These are phyloP conservation scores for Dryobotodes eremita DNA, from an alignment of 2,888 invertebrate species.

Conservation along the genomic window DNA sequence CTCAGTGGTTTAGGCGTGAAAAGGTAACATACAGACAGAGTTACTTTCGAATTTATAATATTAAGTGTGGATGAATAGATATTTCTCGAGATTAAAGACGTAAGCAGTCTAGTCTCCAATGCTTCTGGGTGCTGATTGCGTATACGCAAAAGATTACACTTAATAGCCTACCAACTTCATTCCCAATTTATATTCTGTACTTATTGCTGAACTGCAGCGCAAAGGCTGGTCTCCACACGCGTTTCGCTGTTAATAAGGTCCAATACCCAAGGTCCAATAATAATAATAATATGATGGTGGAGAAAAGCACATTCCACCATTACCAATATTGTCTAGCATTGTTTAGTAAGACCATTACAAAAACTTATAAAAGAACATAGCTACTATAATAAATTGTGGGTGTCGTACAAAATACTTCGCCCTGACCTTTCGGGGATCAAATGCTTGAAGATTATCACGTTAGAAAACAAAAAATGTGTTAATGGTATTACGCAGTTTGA, in stretches of 20 bases:
- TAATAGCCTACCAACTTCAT: background rate
- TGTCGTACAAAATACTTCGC: background rate
- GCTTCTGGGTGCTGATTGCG: background rate
- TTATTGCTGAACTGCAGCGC: background rate
- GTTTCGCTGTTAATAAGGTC: background rate
- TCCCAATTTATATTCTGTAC: background rate
- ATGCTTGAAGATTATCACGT: slow-evolving; percentile 3
- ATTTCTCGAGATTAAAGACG: background rate
- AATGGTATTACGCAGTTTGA: slow-evolving; percentile 45
- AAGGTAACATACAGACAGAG: too few relatives aligned
- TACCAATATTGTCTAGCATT: background rate
- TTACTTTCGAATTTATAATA: too few relatives aligned
- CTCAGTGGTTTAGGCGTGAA: too few relatives aligned
- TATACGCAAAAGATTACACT: background rate
- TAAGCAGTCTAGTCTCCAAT: background rate
- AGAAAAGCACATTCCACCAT: background rate
- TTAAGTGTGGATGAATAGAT: background rate
- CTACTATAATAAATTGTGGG: slow-evolving; percentile 1
- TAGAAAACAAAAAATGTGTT: slow-evolving; percentile 36
- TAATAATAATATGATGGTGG: too few relatives aligned
- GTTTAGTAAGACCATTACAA: background rate
- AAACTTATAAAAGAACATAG: background rate
- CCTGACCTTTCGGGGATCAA: slow-evolving; percentile 35
- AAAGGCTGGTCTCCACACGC: background rate
- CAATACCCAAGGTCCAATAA: too few relatives aligned